Evolutionary conservation across 2,113 vertebrate genomes (phyloP).

Genomic region (Boulengeromyrus knoepffleri): DNA sequence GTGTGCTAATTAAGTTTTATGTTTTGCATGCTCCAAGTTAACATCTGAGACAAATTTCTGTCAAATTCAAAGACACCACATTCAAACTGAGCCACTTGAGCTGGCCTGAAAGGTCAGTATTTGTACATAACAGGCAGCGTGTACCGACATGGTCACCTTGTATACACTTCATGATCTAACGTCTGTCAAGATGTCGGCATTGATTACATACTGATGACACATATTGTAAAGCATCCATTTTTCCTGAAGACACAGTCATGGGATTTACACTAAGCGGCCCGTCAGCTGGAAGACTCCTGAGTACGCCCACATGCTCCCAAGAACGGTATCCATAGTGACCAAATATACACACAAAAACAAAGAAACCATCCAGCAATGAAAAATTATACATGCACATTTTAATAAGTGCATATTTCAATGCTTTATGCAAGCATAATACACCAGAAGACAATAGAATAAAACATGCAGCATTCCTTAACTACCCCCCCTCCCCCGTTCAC

Average conservation of each 20-base stretch:
- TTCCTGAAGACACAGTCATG: neutral
- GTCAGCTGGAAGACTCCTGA: no score
- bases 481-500: neutral
- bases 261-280: neutral
- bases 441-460: neutral
- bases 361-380: neutral
- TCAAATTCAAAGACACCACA: neutral
- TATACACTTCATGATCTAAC: neutral
- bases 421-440: neutral
- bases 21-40: neutral
- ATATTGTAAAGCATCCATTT: neutral
- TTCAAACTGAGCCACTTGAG: neutral
- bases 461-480: neutral
- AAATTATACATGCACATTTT: neutral
- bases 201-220: neutral
- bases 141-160: neutral
- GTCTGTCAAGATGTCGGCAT: neutral
- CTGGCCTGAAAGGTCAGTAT: neutral
- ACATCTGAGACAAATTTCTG: neutral
- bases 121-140: neutral
- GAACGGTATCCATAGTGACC: slow-evolving; percentile 8
- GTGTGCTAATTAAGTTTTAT: neutral
- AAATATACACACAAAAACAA: slow-evolving; percentile 13
- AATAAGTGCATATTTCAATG: neutral
- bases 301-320: neutral